phyloP scores from a whole-genome alignment of 2,888 invertebrate species.

The Branchipolynoe longqiensis region DNA sequence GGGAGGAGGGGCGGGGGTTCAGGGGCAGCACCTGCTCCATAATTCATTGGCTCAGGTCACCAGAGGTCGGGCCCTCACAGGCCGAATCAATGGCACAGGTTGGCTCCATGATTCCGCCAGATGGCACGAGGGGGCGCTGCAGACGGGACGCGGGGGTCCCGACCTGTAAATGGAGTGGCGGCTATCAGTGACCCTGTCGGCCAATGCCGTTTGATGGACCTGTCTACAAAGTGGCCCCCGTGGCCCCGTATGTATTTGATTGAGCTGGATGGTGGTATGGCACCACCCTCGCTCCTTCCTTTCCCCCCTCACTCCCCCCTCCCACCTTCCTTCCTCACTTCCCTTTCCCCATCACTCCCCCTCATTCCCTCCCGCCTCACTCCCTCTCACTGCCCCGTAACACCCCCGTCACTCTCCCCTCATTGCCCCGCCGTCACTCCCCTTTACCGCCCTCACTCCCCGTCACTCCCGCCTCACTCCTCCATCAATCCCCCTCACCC shows the following conservation, averaged over 20 bases:
- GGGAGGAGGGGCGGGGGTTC: not conserved
- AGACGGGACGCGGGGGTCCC: not conserved
- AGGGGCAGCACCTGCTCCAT: conserved; percentile 6
- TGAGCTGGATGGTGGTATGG: not conserved
- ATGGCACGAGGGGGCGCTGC: not conserved
- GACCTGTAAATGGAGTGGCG: not conserved
- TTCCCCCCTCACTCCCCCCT: too few species aligned
- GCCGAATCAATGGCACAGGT: not conserved
- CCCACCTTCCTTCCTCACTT: too few species aligned
- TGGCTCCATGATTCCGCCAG: not conserved
- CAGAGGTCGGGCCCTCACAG: not conserved
- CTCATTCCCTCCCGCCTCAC: too few species aligned
- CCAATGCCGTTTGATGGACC: not conserved
- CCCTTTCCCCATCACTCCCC: too few species aligned
- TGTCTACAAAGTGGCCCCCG: conserved; percentile 23
- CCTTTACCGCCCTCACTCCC: too few species aligned
- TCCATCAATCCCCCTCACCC: too few species aligned
- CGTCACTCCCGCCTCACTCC: too few species aligned
- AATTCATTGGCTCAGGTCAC: conserved; percentile 31
- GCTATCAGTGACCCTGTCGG: conserved; percentile 42
- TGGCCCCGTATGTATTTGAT: not conserved
- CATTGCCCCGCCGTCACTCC: too few species aligned
- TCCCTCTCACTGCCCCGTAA: too few species aligned
- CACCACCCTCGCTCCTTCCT: too few species aligned
- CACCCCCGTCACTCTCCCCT: too few species aligned